Percentiles rank a stretch among this genome's conserved stretches.
Evolutionary conservation across 2,888 invertebrate species (phyloP).

Genomic region (Epistrophe grossulariae): DNA sequence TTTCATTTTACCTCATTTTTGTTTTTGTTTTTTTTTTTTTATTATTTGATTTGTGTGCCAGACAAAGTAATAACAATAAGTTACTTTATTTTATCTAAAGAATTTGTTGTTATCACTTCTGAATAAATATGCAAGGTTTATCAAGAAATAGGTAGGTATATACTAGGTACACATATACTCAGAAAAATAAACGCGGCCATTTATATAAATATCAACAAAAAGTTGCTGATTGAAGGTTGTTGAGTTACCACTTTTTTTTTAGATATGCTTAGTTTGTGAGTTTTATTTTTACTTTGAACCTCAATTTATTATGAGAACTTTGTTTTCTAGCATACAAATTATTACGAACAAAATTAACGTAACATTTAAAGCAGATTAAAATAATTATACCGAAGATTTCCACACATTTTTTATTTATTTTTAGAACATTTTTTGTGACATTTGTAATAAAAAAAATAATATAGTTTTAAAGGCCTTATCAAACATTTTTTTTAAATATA

Average conservation of each 20-base stretch:
- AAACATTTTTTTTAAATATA: too few species aligned
- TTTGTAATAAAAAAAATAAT: too few species aligned
- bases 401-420: too few species aligned
- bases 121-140: constrained; percentile 13
- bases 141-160: constrained; percentile 5
- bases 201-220: background rate
- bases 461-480: too few species aligned
- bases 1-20: constrained; percentile 8
- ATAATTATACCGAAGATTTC: background rate
- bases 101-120: constrained; percentile 26
- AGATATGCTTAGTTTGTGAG: background rate
- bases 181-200: background rate
- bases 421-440: background rate
- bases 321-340: background rate
- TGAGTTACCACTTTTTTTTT: background rate
- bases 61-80: constrained; percentile 3
- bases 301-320: background rate
- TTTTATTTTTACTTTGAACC: background rate
- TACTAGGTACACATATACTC: background rate
- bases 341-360: background rate
- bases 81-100: constrained; percentile 18
- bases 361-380: background rate
- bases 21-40: constrained; percentile 18
- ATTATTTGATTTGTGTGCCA: constrained; percentile 6
- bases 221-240: constrained; percentile 4